phyloP scores from a whole-genome alignment of 92 coral and sea anemone species.

The Umimayanthus chanpuru region DNA sequence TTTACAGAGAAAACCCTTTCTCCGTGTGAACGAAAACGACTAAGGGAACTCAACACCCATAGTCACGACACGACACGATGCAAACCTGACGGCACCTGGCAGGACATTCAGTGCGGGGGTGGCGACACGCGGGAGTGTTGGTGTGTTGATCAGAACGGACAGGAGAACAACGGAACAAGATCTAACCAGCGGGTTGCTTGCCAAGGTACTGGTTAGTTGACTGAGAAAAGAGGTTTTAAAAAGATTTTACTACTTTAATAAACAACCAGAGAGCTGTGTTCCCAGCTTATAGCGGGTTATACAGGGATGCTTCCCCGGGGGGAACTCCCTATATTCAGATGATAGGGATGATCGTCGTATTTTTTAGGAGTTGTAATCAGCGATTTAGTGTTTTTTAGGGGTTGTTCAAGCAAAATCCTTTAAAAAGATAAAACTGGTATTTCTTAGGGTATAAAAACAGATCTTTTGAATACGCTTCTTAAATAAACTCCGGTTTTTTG shows the following conservation, averaged over 20 bases:
- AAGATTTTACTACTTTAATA: not conserved
- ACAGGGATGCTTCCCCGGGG: too few relatives aligned
- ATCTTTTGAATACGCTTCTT: too few relatives aligned
- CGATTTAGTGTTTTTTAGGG: too few relatives aligned
- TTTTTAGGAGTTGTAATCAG: too few relatives aligned
- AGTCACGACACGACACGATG: conserved; percentile 50
- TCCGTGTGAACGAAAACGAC: conserved; percentile 3
- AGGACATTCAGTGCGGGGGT: conserved; percentile 76
- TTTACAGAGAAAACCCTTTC: conserved; percentile 1
- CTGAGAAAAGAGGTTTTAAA: not conserved
- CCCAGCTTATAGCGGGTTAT: too few relatives aligned
- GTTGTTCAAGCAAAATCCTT: too few relatives aligned
- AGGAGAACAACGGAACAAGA: conserved; percentile 66
- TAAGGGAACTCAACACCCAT: not conserved
- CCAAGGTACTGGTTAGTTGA: conserved; percentile 32
- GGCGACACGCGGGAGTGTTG: conserved; percentile 71
- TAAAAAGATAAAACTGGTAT: too few relatives aligned
- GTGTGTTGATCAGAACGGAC: conserved; percentile 76
- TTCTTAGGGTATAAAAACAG: too few relatives aligned
- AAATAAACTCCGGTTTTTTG: too few relatives aligned
- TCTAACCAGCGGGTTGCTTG: conserved; percentile 55
- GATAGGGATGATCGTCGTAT: too few relatives aligned
- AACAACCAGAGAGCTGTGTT: too few relatives aligned
- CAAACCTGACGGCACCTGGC: conserved; percentile 88
- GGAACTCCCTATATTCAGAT: too few relatives aligned